These are phyloP conservation scores for Esox masquinongy DNA, from an alignment of 2,797 vertebrate species.

Conservation along the genomic window DNA sequence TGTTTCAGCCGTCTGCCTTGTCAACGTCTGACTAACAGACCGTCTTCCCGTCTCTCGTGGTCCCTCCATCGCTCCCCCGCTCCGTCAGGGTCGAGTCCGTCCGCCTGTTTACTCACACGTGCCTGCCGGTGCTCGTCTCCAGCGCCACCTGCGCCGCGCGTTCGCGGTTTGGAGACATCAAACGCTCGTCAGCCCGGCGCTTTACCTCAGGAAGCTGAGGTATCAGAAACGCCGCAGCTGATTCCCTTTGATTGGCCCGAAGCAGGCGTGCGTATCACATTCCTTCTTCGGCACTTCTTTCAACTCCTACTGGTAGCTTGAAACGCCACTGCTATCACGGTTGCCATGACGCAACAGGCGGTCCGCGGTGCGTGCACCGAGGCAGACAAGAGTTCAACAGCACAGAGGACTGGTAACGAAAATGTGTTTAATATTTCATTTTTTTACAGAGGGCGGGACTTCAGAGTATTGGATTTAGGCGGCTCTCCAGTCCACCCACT, in stretches of 20 bases:
- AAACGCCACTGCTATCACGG: constrained; percentile 30
- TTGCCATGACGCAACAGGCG: constrained; percentile 42
- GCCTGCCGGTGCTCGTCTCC: neutral
- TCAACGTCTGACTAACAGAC: constrained; percentile 67
- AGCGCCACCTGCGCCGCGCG: constrained; percentile 33
- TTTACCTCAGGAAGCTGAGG: constrained; percentile 46
- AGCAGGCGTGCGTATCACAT: constrained; percentile 36
- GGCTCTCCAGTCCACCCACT: constrained; percentile 15
- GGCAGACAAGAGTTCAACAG: neutral
- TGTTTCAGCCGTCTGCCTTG: constrained; percentile 72
- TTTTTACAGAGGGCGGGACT: neutral
- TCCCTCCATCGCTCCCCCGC: constrained; percentile 44
- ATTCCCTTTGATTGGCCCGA: constrained; percentile 58
- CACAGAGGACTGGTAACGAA: neutral
- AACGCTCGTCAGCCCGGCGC: constrained; percentile 49
- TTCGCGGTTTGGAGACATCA: constrained; percentile 41
- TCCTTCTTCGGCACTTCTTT: constrained; percentile 42
- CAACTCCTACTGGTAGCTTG: constrained; percentile 41
- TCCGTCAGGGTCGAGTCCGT: constrained; percentile 39
- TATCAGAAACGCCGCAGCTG: constrained; percentile 41
- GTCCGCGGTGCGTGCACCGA: neutral
- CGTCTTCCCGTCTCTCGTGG: constrained; percentile 60
- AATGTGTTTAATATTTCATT: constrained; percentile 36
- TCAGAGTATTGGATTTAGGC: neutral
- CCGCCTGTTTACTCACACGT: constrained; percentile 20